Percentiles rank a stretch among this genome's conserved stretches.
Evolutionary conservation across 2,113 vertebrate genomes (phyloP).

Genomic region (Percopsis transmontana): DNA sequence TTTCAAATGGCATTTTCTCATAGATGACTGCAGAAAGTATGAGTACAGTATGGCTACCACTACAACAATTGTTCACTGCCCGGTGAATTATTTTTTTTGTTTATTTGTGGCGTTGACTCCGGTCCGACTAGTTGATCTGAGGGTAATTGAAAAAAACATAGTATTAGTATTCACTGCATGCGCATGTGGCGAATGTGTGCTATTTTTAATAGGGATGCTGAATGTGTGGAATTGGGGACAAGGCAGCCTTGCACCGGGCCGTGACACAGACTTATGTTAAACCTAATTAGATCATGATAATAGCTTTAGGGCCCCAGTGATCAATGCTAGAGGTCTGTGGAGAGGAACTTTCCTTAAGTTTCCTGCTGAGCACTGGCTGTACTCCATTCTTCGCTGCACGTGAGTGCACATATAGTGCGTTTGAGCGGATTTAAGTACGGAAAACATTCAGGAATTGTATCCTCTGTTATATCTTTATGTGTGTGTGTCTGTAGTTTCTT

Average conservation of each 20-base stretch:
- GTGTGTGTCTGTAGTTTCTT: too few relatives aligned
- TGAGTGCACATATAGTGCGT: not conserved
- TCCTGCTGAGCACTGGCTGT: conserved; percentile 46
- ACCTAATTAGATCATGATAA: conserved; percentile 84
- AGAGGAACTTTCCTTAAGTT: conserved; percentile 74
- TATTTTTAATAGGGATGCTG: conserved; percentile 75
- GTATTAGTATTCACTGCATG: conserved; percentile 53
- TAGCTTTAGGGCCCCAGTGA: conserved; percentile 83
- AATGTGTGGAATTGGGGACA: conserved; percentile 79
- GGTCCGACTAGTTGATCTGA: conserved; percentile 40
- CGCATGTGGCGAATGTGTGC: conserved; percentile 60
- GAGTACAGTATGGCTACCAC: not conserved
- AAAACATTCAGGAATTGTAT: too few relatives aligned
- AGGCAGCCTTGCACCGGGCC: conserved; percentile 78
- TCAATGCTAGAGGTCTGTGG: conserved; percentile 77
- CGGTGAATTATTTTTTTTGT: not conserved
- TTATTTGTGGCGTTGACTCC: conserved; percentile 40
- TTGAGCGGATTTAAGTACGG: too few relatives aligned
- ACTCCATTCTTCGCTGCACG: conserved; percentile 25
- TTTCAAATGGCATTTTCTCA: not conserved
- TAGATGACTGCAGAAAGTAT: not conserved
- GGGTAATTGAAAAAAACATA: conserved; percentile 11
- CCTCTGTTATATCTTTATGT: too few relatives aligned
- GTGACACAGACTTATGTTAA: conserved; percentile 82
- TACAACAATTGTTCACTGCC: not conserved